Evolutionary conservation across 1,140 invertebrate species (phyloP).

Genomic region (Callitettix versicolor): DNA sequence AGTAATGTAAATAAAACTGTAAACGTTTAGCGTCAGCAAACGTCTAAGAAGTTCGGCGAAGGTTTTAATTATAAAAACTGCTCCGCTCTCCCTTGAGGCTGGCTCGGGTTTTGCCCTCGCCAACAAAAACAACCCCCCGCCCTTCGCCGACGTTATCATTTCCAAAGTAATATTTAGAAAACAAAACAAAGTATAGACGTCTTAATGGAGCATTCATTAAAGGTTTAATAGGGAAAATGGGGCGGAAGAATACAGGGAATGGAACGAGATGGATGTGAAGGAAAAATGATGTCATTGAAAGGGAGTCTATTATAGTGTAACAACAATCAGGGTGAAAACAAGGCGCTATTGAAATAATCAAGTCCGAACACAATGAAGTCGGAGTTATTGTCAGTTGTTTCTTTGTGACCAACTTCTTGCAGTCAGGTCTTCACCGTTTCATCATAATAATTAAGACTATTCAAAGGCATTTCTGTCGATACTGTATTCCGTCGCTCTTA

Average conservation of each 20-base stretch:
- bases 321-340: conserved; percentile 10
- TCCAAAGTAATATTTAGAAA: too few relatives aligned
- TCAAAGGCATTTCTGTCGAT: conserved; percentile 2
- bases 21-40: too few relatives aligned
- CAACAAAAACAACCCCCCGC: too few relatives aligned
- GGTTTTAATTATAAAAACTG: too few relatives aligned
- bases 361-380: not conserved
- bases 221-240: conserved; percentile 12
- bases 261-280: not conserved
- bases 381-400: conserved; percentile 4
- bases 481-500: not conserved
- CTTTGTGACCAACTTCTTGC: conserved; percentile 4
- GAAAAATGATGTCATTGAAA: conserved; percentile 12
- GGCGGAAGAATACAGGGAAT: conserved; percentile 4
- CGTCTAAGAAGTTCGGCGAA: too few relatives aligned
- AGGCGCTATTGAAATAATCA: conserved; percentile 6
- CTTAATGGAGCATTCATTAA: conserved; percentile 13
- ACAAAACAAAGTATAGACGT: conserved; percentile 5
- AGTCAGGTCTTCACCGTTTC: too few relatives aligned
- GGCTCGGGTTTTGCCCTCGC: too few relatives aligned
- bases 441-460: conserved; percentile 11
- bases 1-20: too few relatives aligned
- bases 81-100: too few relatives aligned
- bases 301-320: conserved; percentile 9
- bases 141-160: not conserved